Evolutionary conservation across 2,113 vertebrate species (phyloP).

Genomic region (Rynchops niger): DNA sequence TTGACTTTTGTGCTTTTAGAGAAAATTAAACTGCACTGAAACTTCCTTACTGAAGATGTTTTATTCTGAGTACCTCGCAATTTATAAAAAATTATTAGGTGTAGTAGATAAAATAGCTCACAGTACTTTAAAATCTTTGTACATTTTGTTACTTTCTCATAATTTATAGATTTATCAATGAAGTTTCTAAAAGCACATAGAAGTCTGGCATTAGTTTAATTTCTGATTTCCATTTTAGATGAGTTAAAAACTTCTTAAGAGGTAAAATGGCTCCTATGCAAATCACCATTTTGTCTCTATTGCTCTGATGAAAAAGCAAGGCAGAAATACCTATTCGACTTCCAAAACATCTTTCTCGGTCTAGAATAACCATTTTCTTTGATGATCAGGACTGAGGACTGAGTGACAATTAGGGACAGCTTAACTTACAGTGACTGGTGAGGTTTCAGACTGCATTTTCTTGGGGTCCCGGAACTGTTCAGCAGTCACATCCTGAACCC

Average conservation of each 20-base stretch:
- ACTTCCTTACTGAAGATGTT: neutral
- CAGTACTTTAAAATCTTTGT: neutral
- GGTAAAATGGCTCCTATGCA: neutral
- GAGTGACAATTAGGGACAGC: neutral
- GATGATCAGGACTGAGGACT: neutral
- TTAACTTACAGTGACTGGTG: neutral
- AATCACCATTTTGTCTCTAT: neutral
- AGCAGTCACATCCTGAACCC: neutral
- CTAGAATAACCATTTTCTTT: neutral
- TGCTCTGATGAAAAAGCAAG: neutral
- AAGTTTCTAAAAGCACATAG: neutral
- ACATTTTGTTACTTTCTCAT: neutral
- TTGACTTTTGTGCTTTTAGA: conserved; percentile 58
- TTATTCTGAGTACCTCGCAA: conserved; percentile 25
- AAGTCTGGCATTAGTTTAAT: neutral
- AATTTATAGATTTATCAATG: conserved; percentile 27
- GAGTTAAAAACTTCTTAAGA: neutral
- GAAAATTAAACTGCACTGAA: conserved; percentile 71
- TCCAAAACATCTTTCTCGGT: neutral
- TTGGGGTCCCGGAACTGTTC: neutral
- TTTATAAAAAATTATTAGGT: conserved; percentile 42
- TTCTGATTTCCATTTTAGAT: conserved; percentile 2
- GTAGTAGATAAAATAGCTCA: neutral
- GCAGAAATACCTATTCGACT: neutral
- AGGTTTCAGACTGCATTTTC: neutral